phyloP scores from a whole-genome alignment of 2,113 vertebrate genomes.

The Xerus inauris region DNA sequence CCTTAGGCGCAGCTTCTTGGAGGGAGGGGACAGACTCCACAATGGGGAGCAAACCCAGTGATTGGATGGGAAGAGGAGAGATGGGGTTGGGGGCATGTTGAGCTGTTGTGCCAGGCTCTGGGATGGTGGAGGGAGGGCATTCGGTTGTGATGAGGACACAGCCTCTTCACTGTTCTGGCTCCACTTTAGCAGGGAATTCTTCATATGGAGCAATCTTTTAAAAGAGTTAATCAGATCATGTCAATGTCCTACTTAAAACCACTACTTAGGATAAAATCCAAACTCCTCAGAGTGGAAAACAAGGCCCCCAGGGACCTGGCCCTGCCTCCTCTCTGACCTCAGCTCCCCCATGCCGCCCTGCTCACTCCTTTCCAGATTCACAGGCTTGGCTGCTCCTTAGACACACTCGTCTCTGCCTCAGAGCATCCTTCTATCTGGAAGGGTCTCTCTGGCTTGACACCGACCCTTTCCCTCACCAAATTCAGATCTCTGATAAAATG shows the following conservation, averaged over 20 bases:
- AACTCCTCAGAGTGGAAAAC: background rate
- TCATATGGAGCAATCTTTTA: background rate
- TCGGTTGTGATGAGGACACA: too few species aligned
- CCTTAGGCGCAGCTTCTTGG: background rate
- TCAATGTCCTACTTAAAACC: conserved; percentile 47
- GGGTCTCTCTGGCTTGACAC: background rate
- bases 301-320: background rate
- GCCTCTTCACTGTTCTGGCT: background rate
- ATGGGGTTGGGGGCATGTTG: background rate
- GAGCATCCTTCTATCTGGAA: background rate
- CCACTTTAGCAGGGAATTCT: background rate
- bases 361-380: background rate
- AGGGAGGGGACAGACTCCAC: background rate
- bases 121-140: background rate
- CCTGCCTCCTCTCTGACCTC: conserved; percentile 17
- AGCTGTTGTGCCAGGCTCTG: background rate
- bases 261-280: conserved; percentile 8
- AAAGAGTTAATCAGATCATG: background rate
- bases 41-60: background rate
- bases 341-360: background rate
- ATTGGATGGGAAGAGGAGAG: background rate
- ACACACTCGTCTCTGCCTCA: background rate
- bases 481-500: background rate
- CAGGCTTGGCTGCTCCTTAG: background rate
- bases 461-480: background rate